These are phyloP conservation scores for Plumapathes pennacea DNA, from an alignment of 92 coral and sea anemone species.

Conservation along the genomic window DNA sequence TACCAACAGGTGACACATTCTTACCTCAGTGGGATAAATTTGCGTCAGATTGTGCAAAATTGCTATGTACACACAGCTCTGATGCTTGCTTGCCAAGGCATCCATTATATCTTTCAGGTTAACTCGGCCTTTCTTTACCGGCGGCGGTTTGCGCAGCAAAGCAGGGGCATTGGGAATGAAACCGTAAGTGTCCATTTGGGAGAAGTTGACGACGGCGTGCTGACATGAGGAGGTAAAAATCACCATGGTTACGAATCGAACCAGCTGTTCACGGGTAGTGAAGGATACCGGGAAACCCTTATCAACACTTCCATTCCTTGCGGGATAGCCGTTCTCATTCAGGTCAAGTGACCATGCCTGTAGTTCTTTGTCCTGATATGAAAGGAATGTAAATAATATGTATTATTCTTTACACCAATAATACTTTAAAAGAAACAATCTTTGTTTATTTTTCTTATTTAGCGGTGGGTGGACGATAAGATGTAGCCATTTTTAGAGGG, in stretches of 20 bases:
- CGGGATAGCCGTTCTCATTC: too few species aligned
- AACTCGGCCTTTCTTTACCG: constrained; percentile 55
- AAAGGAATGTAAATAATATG: too few species aligned
- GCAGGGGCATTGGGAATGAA: constrained; percentile 79
- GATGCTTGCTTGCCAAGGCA: constrained; percentile 48
- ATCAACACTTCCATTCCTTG: constrained; percentile 22
- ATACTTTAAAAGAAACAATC: too few species aligned
- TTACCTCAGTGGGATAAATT: constrained; percentile 59
- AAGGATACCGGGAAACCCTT: constrained; percentile 33
- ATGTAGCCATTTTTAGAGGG: too few species aligned
- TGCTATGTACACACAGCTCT: constrained; percentile 41
- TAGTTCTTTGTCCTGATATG: too few species aligned
- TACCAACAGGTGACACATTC: too few species aligned
- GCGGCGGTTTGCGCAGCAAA: constrained; percentile 69
- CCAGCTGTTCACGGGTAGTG: constrained; percentile 17
- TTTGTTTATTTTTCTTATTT: too few species aligned
- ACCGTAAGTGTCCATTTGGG: constrained; percentile 65
- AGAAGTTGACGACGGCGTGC: constrained; percentile 77
- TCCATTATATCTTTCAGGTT: constrained; percentile 37
- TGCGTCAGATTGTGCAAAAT: constrained; percentile 52
- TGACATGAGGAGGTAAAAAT: constrained; percentile 66
- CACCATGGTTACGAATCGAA: constrained; percentile 29
- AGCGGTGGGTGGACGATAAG: too few species aligned
- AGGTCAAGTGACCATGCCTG: too few species aligned
- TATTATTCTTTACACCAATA: too few species aligned